phyloP scores from a whole-genome alignment of 2,113 vertebrate genomes.

The Craseonycteris thonglongyai region DNA sequence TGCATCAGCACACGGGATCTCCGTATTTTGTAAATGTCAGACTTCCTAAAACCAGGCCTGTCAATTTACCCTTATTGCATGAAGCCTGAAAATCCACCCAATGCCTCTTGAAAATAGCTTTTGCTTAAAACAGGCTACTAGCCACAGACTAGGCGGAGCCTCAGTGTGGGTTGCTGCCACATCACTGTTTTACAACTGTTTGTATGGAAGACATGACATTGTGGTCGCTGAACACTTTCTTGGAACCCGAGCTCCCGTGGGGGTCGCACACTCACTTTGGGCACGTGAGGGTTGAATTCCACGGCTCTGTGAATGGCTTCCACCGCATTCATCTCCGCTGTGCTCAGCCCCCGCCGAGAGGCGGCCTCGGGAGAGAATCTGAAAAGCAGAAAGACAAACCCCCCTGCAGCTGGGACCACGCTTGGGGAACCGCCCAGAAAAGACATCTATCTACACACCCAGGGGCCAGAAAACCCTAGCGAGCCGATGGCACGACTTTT shows the following conservation, averaged over 20 bases:
- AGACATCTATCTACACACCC: constrained; percentile 58
- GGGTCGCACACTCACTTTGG: constrained; percentile 89
- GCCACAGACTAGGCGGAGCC: neutral
- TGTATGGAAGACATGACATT: neutral
- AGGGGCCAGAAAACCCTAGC: constrained; percentile 74
- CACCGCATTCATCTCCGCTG: constrained; percentile 99
- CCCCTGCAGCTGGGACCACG: constrained; percentile 70
- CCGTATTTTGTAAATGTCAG: neutral
- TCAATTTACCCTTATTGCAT: neutral
- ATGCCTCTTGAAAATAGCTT: neutral
- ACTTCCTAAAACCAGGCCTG: neutral
- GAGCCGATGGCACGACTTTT: constrained; percentile 69
- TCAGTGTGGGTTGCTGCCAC: neutral
- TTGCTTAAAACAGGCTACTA: constrained; percentile 25
- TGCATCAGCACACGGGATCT: neutral
- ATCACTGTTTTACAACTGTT: neutral
- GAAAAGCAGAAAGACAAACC: constrained; percentile 75
- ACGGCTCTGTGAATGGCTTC: constrained; percentile 99
- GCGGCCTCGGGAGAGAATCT: constrained; percentile 99
- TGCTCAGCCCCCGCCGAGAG: constrained; percentile 94
- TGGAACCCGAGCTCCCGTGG: neutral
- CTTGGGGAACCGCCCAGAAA: constrained; percentile 41
- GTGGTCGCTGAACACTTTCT: constrained; percentile 1
- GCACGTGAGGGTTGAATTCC: constrained; percentile 99
- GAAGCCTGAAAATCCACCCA: neutral